Conservation (phyloP, 2,797 vertebrate species). For the Gymnopithys bicolor region DNA sequence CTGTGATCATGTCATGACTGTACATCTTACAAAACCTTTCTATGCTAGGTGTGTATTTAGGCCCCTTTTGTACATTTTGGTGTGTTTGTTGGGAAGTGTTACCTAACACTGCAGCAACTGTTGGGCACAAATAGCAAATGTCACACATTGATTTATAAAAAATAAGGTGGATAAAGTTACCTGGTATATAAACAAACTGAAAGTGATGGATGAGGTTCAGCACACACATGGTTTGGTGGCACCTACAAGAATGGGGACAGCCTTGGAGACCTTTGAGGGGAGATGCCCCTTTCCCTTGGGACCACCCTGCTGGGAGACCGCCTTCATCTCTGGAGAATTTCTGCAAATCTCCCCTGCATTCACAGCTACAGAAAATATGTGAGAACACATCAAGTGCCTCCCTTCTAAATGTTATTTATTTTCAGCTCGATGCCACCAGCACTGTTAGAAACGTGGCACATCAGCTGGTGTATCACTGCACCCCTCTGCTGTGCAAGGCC, state of each 20-base stretch:
- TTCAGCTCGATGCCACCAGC: background rate
- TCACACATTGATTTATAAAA: conserved; percentile 12
- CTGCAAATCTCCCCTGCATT: background rate
- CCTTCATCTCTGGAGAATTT: background rate
- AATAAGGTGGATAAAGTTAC: conserved; percentile 1
- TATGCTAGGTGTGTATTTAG: background rate
- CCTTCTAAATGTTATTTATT: background rate
- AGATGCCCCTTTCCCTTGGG: background rate
- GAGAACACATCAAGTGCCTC: background rate
- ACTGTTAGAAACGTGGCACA: background rate
- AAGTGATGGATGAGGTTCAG: background rate
- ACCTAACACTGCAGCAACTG: background rate
- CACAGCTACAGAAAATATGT: background rate
- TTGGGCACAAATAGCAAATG: background rate
- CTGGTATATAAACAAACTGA: background rate
- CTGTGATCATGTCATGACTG: rapidly evolving
- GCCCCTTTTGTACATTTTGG: background rate
- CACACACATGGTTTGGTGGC: rapidly evolving
- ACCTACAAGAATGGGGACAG: background rate
- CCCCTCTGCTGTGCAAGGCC: background rate
- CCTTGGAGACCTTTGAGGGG: background rate
- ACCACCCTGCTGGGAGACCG: rapidly evolving
- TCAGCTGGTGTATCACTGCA: background rate
- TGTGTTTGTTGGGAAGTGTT: background rate
- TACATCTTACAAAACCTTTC: background rate